Conservation (phyloP, 2,888 invertebrate species). For the Rotaria socialis region DNA sequence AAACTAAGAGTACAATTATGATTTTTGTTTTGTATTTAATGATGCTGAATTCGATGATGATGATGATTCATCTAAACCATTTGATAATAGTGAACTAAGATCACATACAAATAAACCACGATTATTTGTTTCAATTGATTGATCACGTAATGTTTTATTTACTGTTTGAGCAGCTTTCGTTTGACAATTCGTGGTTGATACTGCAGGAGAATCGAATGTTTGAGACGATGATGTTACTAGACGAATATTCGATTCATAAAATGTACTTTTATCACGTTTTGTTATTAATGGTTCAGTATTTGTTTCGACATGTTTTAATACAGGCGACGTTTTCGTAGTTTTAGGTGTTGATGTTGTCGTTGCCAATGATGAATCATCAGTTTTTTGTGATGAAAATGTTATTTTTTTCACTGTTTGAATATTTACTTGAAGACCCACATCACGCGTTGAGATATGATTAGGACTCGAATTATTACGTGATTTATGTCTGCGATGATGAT, state of each 20-base stretch:
- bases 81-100: conserved; percentile 20
- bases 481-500: neutral
- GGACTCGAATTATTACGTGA: neutral
- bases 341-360: neutral
- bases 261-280: conserved; percentile 31
- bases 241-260: neutral
- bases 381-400: neutral
- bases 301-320: neutral
- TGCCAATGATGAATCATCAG: neutral
- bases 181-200: neutral
- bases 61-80: neutral
- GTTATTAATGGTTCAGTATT: neutral
- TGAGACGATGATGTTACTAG: neutral
- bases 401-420: conserved; percentile 37
- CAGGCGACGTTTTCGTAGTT: neutral
- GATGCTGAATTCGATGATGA: neutral
- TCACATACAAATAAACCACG: conserved; percentile 22
- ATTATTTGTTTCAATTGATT: conserved; percentile 15
- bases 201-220: neutral
- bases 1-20: neutral
- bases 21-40: neutral
- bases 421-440: conserved; percentile 31
- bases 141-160: conserved; percentile 9
- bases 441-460: neutral
- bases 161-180: conserved; percentile 6